Base-by-base conservation (phyloP, 2,797 vertebrate genomes). In the Lacerta viridis region DNA sequence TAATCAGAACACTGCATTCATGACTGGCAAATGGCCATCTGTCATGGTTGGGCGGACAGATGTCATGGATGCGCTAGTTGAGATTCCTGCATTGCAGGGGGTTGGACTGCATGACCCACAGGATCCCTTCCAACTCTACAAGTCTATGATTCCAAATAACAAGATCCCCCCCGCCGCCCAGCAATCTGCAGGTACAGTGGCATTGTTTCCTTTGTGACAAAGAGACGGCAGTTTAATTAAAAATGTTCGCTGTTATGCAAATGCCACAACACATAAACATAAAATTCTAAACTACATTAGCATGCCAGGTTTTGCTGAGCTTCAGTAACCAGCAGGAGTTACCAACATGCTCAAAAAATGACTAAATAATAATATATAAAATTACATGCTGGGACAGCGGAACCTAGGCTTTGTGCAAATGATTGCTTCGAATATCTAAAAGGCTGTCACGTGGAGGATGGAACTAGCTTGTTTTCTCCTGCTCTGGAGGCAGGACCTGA, bases 131-230 rank as follows among this genome's bases (percentile, higher is more conserved):
- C 50, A 15, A 55, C 1, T 13, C 50, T 55, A 55, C 50, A 55
- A 55, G 50, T 55, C 50, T 55, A 4, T 55, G 13, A 55, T 55
- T 55, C 13, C 50, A 55, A 55, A 55, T 55, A 55, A 55, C 50
- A 55, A 15, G 83, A 93, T 76, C 50, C 41, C 3, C 27, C 33
- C 33, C 33, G 33, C 33, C 33, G 33, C 33, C 64, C 90, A 92
- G 61, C 78, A 78, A 90, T 94, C 94, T 92, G 92, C 90, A 92
- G 94, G 27, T 90, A 87, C 80, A 91, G 83, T 91, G 76, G 86
- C 83, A 93, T 61, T 90, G 85, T 93, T 92, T 94, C 91, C 89
- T 92, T 94, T 91, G 91, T 88, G 92, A 93, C 86, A 95, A 94
- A 68, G 6, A 41, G 55, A 11, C 80, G 69, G 83, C 88, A 85